Conservation (phyloP, 2,113 vertebrate genomes). For the Entomyzon cyanotis region DNA sequence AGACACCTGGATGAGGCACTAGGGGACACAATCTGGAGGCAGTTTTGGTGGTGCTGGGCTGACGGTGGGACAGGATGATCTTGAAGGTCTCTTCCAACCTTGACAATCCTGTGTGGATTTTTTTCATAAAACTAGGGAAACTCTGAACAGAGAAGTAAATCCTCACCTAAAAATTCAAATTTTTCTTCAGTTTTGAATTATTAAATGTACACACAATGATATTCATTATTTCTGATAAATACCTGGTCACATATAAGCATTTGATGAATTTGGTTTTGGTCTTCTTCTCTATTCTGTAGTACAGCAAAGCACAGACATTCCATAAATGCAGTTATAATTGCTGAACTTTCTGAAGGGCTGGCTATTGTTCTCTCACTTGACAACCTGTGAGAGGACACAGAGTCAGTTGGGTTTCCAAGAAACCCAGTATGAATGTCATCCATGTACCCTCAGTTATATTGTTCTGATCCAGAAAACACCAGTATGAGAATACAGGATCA, state of each 20-base stretch:
- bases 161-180: not conserved
- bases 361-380: conserved; percentile 81
- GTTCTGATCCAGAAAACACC: not conserved
- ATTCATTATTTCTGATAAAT: not conserved
- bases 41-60: not conserved
- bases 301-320: conserved; percentile 89
- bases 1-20: not conserved
- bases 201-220: not conserved
- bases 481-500: not conserved
- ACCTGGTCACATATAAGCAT: conserved; percentile 92
- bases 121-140: not conserved
- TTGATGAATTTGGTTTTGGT: conserved; percentile 74
- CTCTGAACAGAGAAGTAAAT: not conserved
- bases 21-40: no score
- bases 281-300: conserved; percentile 75
- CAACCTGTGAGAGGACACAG: conserved; percentile 68
- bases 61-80: not conserved
- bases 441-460: not conserved
- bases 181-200: not conserved
- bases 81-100: not conserved
- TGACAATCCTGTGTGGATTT: not conserved
- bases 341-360: conserved; percentile 86
- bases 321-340: conserved; percentile 82
- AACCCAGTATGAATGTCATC: not conserved
- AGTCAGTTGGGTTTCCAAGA: not conserved